Conservation (phyloP, 1,140 invertebrate genomes). For the Eumeta japonica region DNA sequence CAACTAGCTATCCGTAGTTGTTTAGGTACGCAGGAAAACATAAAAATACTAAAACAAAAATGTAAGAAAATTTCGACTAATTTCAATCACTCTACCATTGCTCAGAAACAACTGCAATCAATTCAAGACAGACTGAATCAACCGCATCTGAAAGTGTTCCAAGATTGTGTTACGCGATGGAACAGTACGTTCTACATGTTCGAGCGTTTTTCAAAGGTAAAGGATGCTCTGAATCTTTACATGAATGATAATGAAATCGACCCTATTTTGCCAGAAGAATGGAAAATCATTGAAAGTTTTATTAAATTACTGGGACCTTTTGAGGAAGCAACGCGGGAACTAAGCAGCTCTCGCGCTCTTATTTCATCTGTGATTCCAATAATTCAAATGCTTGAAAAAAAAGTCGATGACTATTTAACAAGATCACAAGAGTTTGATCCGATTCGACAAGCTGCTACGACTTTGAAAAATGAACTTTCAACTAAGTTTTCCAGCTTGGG, state of each 20-base stretch:
- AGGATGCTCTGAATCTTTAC: constrained; percentile 20
- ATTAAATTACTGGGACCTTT: constrained; percentile 17
- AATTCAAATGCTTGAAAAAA: constrained; percentile 9
- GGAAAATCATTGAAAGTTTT: constrained; percentile 19
- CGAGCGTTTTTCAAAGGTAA: constrained; percentile 24
- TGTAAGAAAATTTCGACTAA: too few relatives aligned
- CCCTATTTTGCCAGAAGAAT: constrained; percentile 16
- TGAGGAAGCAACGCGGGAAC: constrained; percentile 18
- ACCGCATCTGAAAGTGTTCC: too few relatives aligned
- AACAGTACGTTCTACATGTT: constrained; percentile 37
- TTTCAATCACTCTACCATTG: too few relatives aligned
- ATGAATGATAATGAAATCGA: too few relatives aligned
- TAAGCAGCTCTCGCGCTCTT: constrained; percentile 21
- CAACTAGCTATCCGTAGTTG: too few relatives aligned
- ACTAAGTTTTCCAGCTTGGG: constrained; percentile 15
- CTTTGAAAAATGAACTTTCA: constrained; percentile 9
- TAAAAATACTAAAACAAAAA: too few relatives aligned
- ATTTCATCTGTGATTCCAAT: too few relatives aligned
- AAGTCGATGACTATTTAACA: constrained; percentile 10
- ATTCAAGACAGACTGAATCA: constrained; percentile 22
- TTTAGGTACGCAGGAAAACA: too few relatives aligned
- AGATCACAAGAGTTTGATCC: constrained; percentile 5
- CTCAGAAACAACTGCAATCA: constrained; percentile 20
- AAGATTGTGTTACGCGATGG: constrained; percentile 39
- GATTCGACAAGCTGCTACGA: constrained; percentile 5